Conservation (phyloP, 1,140 invertebrate species). For the Drosophila watanabei region DNA sequence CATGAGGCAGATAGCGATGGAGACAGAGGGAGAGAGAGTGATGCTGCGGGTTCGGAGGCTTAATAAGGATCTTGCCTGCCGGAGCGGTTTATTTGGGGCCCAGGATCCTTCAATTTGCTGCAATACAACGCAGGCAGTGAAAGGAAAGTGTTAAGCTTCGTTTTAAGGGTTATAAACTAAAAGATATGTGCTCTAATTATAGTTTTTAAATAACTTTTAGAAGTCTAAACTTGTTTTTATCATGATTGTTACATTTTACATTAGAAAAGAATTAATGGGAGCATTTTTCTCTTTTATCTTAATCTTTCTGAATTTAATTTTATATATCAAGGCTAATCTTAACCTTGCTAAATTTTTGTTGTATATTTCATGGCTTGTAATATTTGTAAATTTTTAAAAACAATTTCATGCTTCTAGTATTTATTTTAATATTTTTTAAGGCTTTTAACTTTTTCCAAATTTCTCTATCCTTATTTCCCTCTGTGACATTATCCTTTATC, state of each 20-base stretch:
- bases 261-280: too few species aligned
- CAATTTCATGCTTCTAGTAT: background rate
- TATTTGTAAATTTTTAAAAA: background rate
- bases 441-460: too few species aligned
- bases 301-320: background rate
- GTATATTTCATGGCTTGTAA: too few species aligned
- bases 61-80: constrained; percentile 9
- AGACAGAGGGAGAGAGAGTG: constrained; percentile 9
- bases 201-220: background rate
- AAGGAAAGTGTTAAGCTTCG: too few species aligned
- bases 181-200: background rate
- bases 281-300: background rate
- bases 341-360: background rate
- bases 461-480: background rate
- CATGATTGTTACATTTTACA: background rate
- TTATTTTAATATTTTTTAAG: background rate
- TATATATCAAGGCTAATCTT: background rate
- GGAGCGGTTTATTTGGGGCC: constrained; percentile 13
- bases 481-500: background rate
- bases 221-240: background rate
- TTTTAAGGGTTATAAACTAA: background rate
- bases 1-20: constrained; percentile 3
- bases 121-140: background rate
- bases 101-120: background rate
- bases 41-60: constrained; percentile 16